Percentiles rank a stretch among this genome's conserved stretches.
Conservation (phyloP, 2,888 invertebrate genomes). For the Odontomyia ornata region DNA sequence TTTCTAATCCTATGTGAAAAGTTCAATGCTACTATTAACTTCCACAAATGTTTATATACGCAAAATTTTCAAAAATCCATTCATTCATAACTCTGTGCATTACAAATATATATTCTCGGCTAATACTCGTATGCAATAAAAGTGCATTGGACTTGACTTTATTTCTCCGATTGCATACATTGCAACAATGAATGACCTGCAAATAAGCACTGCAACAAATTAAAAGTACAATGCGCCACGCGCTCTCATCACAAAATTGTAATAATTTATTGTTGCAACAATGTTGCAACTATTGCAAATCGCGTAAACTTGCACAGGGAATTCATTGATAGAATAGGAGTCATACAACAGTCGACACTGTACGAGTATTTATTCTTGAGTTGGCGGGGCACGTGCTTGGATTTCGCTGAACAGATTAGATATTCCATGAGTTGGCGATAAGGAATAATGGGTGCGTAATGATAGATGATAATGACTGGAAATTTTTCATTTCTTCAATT, state of each 20-base stretch:
- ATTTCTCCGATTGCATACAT: neutral
- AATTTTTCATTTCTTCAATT: neutral
- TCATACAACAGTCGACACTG: neutral
- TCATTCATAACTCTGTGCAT: too few species aligned
- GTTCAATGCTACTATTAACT: neutral
- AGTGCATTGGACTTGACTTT: constrained; percentile 28
- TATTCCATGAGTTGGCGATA: constrained; percentile 8
- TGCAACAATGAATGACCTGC: neutral
- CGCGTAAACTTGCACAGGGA: neutral
- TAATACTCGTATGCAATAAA: neutral
- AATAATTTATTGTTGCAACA: constrained; percentile 6
- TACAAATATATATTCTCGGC: neutral
- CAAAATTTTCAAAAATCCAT: neutral
- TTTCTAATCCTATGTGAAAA: neutral
- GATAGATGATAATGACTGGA: neutral
- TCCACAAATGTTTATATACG: neutral
- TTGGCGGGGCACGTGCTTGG: constrained; percentile 8
- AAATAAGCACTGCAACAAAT: neutral
- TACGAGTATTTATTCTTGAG: neutral
- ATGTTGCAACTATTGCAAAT: constrained; percentile 1
- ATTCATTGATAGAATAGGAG: neutral
- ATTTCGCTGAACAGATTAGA: constrained; percentile 1
- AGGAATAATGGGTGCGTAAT: neutral
- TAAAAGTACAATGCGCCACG: neutral
- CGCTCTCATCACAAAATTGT: neutral